Base-by-base conservation (phyloP, 2,113 vertebrate species). In the Falcunculus frontatus region DNA sequence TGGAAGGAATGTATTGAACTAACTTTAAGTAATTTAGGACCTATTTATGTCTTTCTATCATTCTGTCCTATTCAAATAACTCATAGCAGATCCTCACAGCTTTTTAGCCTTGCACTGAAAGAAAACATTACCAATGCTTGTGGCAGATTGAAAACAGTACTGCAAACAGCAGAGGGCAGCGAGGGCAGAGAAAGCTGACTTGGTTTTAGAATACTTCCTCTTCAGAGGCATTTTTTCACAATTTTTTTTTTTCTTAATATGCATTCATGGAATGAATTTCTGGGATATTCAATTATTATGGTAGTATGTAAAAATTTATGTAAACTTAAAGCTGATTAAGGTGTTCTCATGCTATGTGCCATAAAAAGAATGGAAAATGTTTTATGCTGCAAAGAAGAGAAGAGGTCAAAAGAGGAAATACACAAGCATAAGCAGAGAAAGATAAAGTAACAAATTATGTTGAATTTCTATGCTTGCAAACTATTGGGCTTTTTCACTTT, bases 81-180 rank as follows among this genome's bases (percentile, higher is more conserved):
- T 53, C 0, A 0, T 14, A n/a, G 10, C 9, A 90, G 46, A 77
- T 64, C n/a, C 22, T 93, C 9, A 17, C 21, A 73, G 32, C 29
- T 85, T 22, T 78, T 68, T 56, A 72, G 16, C 23, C 21, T 56
- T 67, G 10, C 22, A 46, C 18, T 41, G 57, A 60, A 64, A 46
- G 16, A 62, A 79, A 75, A 57, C 20, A 16, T 25, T 23, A 22
- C 3, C 16, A 30, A 1, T 29, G 56, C 17, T n/a, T 60, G 14
- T 10, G 29, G 16, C 64, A 72, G 56, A 9, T 32, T 82, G 65
- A 68, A 84, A 65, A 60, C 6, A 75, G 6, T 25, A 18, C n/a
- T 72, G 42, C 53, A 70, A 29, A 57, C 89, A 90, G 59, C 78
- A 94, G 74, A 79, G 89, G 84, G 68, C 84, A 90, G 49, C 0